Percentiles rank a stretch among this genome's conserved stretches.
phyloP scores from a whole-genome alignment of 2,797 vertebrate genomes.

The Sorex maritimensis region DNA sequence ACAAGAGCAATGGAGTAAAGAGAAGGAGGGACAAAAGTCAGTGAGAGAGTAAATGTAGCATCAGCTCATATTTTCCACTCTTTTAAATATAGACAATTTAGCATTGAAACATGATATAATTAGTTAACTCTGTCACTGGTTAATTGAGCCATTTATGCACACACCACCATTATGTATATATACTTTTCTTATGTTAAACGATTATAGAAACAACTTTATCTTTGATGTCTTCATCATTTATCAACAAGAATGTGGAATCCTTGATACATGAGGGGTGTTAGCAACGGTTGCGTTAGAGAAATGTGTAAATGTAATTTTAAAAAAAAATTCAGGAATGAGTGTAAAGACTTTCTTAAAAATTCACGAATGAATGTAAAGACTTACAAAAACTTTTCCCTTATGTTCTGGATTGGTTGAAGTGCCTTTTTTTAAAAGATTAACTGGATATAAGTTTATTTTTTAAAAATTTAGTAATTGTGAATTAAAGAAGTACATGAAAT shows the following conservation, averaged over 20 bases:
- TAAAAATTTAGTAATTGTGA: too few relatives aligned
- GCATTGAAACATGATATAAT: background rate
- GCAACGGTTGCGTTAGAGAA: background rate
- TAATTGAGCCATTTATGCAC: background rate
- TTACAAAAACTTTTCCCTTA: background rate
- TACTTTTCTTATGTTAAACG: background rate
- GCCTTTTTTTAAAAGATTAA: background rate
- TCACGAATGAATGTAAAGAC: background rate
- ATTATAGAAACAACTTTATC: too few relatives aligned
- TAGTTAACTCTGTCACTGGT: background rate
- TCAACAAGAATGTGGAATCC: background rate
- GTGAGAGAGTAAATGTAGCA: background rate
- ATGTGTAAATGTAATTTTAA: background rate
- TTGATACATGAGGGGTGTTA: background rate
- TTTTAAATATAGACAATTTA: constrained; percentile 21
- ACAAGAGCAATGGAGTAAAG: background rate
- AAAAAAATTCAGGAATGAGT: constrained; percentile 35
- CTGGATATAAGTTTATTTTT: background rate
- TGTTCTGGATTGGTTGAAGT: background rate
- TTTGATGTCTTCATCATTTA: background rate
- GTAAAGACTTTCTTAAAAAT: constrained; percentile 15
- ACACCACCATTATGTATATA: background rate
- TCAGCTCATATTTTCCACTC: background rate
- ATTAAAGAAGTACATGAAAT: too few relatives aligned
- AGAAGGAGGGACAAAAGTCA: background rate